Evolutionary conservation across 1,140 invertebrate genomes (phyloP).

Genomic region (Drosophila tsacasi): DNA sequence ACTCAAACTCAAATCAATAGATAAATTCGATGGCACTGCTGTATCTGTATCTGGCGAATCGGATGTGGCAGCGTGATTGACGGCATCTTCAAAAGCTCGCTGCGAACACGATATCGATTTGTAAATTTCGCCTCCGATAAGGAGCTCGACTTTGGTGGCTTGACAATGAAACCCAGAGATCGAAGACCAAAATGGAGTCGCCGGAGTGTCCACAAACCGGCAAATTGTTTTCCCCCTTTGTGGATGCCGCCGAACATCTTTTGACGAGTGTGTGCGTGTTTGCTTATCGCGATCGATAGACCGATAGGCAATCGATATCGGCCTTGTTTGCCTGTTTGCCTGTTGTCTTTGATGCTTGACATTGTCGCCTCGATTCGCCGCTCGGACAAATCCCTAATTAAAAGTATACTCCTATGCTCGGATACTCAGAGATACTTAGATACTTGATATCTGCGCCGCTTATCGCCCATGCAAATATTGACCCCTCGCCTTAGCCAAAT

Average conservation of each 20-base stretch:
- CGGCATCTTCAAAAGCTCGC: constrained; percentile 55
- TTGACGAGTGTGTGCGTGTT: constrained; percentile 41
- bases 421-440: constrained; percentile 27
- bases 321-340: constrained; percentile 37
- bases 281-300: constrained; percentile 65
- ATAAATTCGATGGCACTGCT: constrained; percentile 62
- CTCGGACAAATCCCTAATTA: constrained; percentile 77
- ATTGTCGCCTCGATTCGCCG: constrained; percentile 21
- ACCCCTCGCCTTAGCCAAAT: constrained; percentile 43
- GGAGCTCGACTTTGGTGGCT: constrained; percentile 54
- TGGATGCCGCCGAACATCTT: constrained; percentile 64
- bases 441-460: constrained; percentile 28
- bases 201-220: constrained; percentile 34
- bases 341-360: constrained; percentile 54
- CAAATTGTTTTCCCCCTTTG: constrained; percentile 56
- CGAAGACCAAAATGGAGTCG: constrained; percentile 51
- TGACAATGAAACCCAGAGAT: constrained; percentile 74
- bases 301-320: constrained; percentile 50
- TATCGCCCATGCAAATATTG: constrained; percentile 49
- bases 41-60: constrained; percentile 55
- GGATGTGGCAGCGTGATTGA: constrained; percentile 74
- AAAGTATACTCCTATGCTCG: constrained; percentile 47
- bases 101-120: constrained; percentile 56
- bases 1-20: constrained; percentile 73
- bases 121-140: constrained; percentile 57